Conservation (phyloP, 2,113 vertebrate species). For the Indicator indicator region DNA sequence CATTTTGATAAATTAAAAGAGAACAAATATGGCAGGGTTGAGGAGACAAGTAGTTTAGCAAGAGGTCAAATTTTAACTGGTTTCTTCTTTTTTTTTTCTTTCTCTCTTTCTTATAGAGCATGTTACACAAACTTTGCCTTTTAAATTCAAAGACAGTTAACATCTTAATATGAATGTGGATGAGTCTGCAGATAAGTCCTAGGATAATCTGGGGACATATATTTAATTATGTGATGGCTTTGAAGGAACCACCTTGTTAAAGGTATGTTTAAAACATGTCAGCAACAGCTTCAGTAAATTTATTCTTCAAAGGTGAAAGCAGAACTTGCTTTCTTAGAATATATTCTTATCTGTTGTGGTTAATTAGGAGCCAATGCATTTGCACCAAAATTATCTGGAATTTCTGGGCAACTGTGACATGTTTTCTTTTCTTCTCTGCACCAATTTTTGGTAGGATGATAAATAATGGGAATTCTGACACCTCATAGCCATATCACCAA, state of each 20-base stretch:
- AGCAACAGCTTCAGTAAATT: not conserved
- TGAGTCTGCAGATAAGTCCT: not conserved
- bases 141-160: not conserved
- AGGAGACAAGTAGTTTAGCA: not conserved
- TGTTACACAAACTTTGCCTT: not conserved
- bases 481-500: not conserved
- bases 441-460: not conserved
- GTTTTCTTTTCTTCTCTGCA: not conserved
- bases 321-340: not conserved
- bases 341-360: not conserved
- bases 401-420: not conserved
- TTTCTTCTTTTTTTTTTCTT: not conserved
- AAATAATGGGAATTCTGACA: not conserved
- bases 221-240: not conserved
- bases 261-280: not conserved
- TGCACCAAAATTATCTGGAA: not conserved
- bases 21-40: not conserved
- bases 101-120: fast-evolving
- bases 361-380: not conserved
- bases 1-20: not conserved
- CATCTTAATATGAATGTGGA: not conserved
- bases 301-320: not conserved
- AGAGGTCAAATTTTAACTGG: not conserved
- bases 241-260: not conserved
- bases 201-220: not conserved